Percentiles rank a stretch among this genome's conserved stretches.
phyloP scores from a whole-genome alignment of 2,797 vertebrate genomes.

The Jordanella pulchra region DNA sequence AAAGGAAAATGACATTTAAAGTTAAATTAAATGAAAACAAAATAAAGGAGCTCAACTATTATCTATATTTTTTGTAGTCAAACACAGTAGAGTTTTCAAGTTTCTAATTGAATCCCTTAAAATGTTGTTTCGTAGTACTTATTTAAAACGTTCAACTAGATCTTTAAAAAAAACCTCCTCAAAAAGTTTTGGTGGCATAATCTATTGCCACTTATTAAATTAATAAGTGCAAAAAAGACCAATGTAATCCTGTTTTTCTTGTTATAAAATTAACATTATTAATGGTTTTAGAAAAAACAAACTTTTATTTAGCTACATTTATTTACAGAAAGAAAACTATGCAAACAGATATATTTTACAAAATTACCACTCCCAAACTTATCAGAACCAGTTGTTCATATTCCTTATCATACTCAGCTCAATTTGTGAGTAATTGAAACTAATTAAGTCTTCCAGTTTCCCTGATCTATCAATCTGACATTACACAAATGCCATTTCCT shows the following conservation, averaged over 20 bases:
- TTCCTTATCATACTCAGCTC: neutral
- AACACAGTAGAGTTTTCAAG: neutral
- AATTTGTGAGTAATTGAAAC: too few relatives aligned
- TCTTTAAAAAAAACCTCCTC: constrained; percentile 32
- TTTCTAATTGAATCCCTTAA: neutral
- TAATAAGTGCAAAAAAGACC: too few relatives aligned
- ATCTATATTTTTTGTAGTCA: neutral
- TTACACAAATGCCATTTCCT: too few relatives aligned
- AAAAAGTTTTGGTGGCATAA: too few relatives aligned
- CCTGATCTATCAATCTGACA: too few relatives aligned
- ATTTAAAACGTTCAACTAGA: constrained; percentile 5
- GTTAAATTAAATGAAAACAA: too few relatives aligned
- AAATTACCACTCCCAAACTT: neutral
- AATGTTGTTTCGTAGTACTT: neutral
- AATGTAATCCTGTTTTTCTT: too few relatives aligned
- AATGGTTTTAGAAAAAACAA: neutral
- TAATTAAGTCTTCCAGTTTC: too few relatives aligned
- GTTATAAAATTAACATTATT: neutral
- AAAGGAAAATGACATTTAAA: too few relatives aligned
- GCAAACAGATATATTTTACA: too few relatives aligned
- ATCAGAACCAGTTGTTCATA: neutral
- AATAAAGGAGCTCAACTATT: too few relatives aligned
- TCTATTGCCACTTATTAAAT: too few relatives aligned
- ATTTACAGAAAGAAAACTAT: neutral
- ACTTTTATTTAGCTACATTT: constrained; percentile 1